Evolutionary conservation across 1,140 invertebrate genomes (phyloP).

Genomic region (Dendrolimus kikuchii): DNA sequence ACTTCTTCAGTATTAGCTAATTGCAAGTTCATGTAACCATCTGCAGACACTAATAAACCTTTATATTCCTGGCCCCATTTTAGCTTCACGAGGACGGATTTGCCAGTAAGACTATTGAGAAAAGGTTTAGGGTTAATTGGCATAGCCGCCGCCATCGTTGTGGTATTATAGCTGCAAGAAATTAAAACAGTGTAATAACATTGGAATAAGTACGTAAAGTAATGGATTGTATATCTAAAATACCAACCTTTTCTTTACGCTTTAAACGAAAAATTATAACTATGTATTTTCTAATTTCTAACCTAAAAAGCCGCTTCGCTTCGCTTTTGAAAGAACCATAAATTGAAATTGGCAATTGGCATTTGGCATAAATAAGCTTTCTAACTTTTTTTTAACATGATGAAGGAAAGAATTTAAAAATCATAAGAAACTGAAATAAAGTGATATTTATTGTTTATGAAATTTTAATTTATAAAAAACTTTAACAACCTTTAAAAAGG

Average conservation of each 20-base stretch:
- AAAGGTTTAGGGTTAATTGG: slow-evolving; percentile 99
- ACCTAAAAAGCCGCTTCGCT: slow-evolving; percentile 7
- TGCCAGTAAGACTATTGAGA: slow-evolving; percentile 97
- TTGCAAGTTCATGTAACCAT: slow-evolving; percentile 99
- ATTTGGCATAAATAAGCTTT: too few species aligned
- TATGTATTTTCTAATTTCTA: neutral
- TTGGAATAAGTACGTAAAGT: too few species aligned
- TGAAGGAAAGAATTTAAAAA: too few species aligned
- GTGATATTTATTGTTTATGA: too few species aligned
- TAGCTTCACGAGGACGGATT: slow-evolving; percentile 97
- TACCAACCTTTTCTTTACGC: neutral
- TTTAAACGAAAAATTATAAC: neutral
- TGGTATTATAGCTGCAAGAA: slow-evolving; percentile 24
- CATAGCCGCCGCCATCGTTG: slow-evolving; percentile 82
- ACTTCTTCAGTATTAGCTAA: slow-evolving; percentile 99
- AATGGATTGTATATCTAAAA: neutral
- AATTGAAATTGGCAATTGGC: neutral
- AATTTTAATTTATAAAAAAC: too few species aligned
- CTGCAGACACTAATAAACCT: slow-evolving; percentile 96
- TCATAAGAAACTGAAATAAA: too few species aligned
- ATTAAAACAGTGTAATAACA: neutral
- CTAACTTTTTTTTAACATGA: too few species aligned
- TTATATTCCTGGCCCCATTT: slow-evolving; percentile 99
- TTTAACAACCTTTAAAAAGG: too few species aligned
- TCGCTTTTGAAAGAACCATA: neutral